phyloP scores from a whole-genome alignment of 64 coral and sea anemone species.

The Montipora cactus region DNA sequence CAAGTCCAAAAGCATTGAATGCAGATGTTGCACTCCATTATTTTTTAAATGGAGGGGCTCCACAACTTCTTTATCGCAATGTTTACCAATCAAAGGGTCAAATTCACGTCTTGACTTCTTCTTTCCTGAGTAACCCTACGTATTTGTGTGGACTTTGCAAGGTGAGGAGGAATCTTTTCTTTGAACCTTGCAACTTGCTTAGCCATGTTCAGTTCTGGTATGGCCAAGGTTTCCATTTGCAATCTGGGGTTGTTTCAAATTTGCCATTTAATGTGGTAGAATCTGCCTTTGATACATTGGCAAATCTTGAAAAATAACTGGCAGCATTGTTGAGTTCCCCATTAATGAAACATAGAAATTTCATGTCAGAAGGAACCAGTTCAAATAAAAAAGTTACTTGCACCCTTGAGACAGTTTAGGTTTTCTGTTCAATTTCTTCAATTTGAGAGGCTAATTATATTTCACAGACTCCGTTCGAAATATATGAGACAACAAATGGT shows the following conservation, averaged over 20 bases:
- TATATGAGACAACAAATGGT: too few relatives aligned
- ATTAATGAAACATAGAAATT: slow-evolving; percentile 64
- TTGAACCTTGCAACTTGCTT: slow-evolving; percentile 50
- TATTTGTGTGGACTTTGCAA: slow-evolving; percentile 6
- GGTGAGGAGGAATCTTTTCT: neutral
- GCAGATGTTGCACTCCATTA: slow-evolving; percentile 50
- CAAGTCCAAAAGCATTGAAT: slow-evolving; percentile 33
- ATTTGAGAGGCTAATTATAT: neutral
- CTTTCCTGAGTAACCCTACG: slow-evolving; percentile 31
- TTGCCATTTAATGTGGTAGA: slow-evolving; percentile 16
- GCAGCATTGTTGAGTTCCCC: slow-evolving; percentile 60
- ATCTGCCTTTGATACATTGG: slow-evolving; percentile 43
- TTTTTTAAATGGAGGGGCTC: slow-evolving; percentile 68
- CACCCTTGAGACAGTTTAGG: slow-evolving; percentile 11
- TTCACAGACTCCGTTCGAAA: too few relatives aligned
- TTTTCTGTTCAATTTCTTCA: slow-evolving; percentile 7
- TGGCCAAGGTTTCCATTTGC: slow-evolving; percentile 44
- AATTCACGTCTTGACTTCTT: slow-evolving; percentile 70
- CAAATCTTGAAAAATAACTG: slow-evolving; percentile 77
- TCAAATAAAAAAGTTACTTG: slow-evolving; percentile 67
- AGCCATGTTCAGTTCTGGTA: slow-evolving; percentile 44
- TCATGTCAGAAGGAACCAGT: slow-evolving; percentile 52
- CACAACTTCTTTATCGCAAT: slow-evolving; percentile 65
- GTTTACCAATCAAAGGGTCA: slow-evolving; percentile 45
- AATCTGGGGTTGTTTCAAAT: slow-evolving; percentile 31